These are phyloP conservation scores for Epinephelus fuscoguttatus DNA, from an alignment of 2,113 vertebrate species.

Conservation along the genomic window DNA sequence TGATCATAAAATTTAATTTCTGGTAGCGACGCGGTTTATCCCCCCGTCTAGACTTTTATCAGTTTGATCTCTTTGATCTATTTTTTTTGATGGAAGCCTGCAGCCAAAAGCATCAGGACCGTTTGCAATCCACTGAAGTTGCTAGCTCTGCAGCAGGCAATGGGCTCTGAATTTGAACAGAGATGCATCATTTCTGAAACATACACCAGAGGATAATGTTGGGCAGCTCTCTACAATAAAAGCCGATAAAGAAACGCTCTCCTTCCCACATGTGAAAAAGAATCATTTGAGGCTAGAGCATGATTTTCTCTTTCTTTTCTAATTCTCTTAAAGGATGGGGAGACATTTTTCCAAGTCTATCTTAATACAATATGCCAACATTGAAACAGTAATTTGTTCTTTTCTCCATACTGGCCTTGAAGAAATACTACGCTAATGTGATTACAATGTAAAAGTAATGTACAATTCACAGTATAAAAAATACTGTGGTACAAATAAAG, in stretches of 20 bases:
- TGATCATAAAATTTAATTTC: slow-evolving; percentile 66
- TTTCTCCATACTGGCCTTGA: neutral
- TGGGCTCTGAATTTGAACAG: slow-evolving; percentile 45
- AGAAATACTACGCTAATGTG: neutral
- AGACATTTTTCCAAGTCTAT: neutral
- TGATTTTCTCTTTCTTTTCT: slow-evolving; percentile 8
- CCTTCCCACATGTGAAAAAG: neutral
- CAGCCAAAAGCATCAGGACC: slow-evolving; percentile 62
- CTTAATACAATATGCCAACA: neutral
- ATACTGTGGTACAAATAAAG: neutral
- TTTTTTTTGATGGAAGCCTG: slow-evolving; percentile 59
- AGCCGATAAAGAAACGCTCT: slow-evolving; percentile 14
- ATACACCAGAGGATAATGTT: slow-evolving; percentile 26
- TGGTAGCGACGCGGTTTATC: slow-evolving; percentile 51
- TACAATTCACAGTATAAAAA: neutral
- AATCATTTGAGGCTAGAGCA: neutral
- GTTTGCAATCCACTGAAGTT: slow-evolving; percentile 58
- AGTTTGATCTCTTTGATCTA: slow-evolving; percentile 74
- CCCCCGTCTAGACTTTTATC: slow-evolving; percentile 61
- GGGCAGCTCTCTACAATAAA: slow-evolving; percentile 10
- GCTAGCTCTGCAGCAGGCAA: slow-evolving; percentile 44
- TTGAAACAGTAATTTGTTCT: neutral
- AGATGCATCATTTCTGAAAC: slow-evolving; percentile 49
- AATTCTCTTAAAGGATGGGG: neutral
- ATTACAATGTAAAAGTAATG: neutral